Base-by-base conservation (phyloP, 2,113 vertebrate genomes). In the Nycticorax nycticorax region DNA sequence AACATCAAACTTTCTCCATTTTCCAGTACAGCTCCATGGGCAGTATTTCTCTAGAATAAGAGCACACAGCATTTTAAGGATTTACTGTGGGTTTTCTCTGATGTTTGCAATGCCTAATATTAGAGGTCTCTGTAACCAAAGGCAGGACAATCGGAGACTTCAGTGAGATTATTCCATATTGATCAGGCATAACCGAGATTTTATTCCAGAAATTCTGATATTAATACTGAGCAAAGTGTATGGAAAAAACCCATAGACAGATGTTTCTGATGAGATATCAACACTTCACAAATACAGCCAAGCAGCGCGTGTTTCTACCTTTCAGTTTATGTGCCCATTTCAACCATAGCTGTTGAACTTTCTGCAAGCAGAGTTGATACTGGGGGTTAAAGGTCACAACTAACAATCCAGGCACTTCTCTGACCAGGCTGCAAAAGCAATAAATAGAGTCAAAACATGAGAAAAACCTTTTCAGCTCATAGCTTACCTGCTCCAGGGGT, bases 401-500 rank as follows among this genome's bases (percentile, higher is more conserved):
- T 91, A 88, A 93, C 85, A 96, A 94, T 35, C 90, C 82, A 83
- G 62, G 47, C 69, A 74, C 45, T 83, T 83, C 82, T 91, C 88
- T 83, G 93, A 96, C 82, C 43, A 5, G 75, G 77, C 94, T 88
- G 88, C 64, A 89, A 96, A 94, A 95, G 85, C 74, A 96, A 95
- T 84, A 83, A 94, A 88, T 69, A 78, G 85, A 96, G 83, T 88
- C 76, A 95, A 97, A 96, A 95, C 87, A 95, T 76, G 74, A 88
- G 81, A 72, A 92, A 96, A 93, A 85, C 4, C 4, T 96, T 88
- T 69, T 69, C 92, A 77, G 74, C 66, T 91, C 63, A 60, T 35
- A 95, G 77, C 89, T 95, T 98, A 96, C 96, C 96, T 97, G 97
- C 92, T 96, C 91, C 95, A 89, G 94, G 92, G 95, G 84, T 77